phyloP scores from a whole-genome alignment of 2,888 invertebrate species.

The Drosophila pseudotakahashii region DNA sequence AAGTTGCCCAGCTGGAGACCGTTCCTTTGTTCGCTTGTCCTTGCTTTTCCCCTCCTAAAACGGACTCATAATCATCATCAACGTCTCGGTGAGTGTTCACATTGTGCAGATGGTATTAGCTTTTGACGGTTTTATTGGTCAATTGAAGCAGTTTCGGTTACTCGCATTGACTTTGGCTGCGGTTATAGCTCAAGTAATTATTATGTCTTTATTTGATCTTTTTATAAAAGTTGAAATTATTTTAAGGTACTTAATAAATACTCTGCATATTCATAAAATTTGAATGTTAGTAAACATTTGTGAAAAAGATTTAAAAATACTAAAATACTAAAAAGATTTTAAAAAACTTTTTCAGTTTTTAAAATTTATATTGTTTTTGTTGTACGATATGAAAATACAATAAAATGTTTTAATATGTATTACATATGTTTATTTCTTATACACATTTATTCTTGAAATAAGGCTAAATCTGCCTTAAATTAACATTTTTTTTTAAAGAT shows the following conservation, averaged over 20 bases:
- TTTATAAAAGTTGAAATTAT: background rate
- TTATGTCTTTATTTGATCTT: background rate
- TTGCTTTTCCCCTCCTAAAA: conserved; percentile 2
- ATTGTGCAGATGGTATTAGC: conserved; percentile 45
- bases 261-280: background rate
- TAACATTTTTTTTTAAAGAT: too few relatives aligned
- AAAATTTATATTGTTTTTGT: too few relatives aligned
- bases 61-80: conserved; percentile 6
- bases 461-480: too few relatives aligned
- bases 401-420: too few relatives aligned
- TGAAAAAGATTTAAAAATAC: too few relatives aligned
- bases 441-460: too few relatives aligned
- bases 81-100: conserved; percentile 28
- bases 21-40: conserved; percentile 54
- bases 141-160: conserved; percentile 27
- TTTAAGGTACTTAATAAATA: background rate
- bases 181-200: conserved; percentile 25
- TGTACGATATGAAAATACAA: too few relatives aligned
- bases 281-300: too few relatives aligned
- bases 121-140: conserved; percentile 46
- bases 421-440: too few relatives aligned
- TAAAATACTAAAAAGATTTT: too few relatives aligned
- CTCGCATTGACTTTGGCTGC: conserved; percentile 22
- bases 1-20: conserved; percentile 79
- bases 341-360: too few relatives aligned